These are phyloP conservation scores for Taeniopygia guttata DNA, from an alignment of 2,797 vertebrate species.

Conservation along the genomic window DNA sequence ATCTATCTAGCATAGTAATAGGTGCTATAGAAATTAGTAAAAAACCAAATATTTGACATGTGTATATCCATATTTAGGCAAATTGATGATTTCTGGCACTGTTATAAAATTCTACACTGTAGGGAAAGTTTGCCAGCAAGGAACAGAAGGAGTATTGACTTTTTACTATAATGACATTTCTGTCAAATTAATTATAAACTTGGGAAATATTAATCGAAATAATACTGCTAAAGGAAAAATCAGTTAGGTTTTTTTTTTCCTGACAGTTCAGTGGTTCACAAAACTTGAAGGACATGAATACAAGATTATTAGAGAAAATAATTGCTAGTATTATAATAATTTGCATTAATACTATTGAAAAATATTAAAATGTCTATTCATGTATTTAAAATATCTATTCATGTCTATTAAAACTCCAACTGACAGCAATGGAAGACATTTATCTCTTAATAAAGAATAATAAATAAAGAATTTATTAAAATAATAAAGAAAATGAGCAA, in stretches of 20 bases:
- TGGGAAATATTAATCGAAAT: conserved; percentile 54
- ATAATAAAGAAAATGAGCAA: neutral
- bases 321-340: neutral
- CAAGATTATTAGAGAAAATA: neutral
- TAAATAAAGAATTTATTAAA: neutral
- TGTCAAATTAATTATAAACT: conserved; percentile 62
- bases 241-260: neutral
- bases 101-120: conserved; percentile 22
- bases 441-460: neutral
- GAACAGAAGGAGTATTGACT: conserved; percentile 67
- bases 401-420: neutral
- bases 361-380: neutral
- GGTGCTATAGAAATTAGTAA: conserved; percentile 12
- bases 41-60: conserved; percentile 61
- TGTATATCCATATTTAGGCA: conserved; percentile 53
- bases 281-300: neutral
- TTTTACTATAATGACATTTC: conserved; percentile 60
- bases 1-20: neutral
- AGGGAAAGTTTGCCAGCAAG: conserved; percentile 57
- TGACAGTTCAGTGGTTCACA: neutral
- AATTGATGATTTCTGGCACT: conserved; percentile 40
- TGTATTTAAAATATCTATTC: neutral
- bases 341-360: neutral
- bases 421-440: neutral
- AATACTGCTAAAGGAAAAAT: conserved; percentile 21